Percentiles rank a stretch among this genome's conserved stretches.
phyloP scores from a whole-genome alignment of 1,140 invertebrate genomes.

The Chlorops oryzae region DNA sequence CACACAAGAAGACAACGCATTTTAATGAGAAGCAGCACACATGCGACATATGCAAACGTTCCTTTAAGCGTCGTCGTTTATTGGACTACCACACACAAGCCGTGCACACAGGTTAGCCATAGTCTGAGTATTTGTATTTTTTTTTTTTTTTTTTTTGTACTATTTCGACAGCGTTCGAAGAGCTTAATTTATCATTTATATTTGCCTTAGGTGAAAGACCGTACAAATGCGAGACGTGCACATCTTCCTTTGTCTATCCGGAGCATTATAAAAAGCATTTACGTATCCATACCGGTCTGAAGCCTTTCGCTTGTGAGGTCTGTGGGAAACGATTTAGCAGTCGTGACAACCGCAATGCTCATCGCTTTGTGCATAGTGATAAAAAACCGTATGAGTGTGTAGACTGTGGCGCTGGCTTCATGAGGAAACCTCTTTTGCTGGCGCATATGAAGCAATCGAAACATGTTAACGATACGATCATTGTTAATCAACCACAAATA shows the following conservation, averaged over 20 bases:
- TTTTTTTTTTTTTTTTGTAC: too few species aligned
- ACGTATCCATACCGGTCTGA: conserved; percentile 71
- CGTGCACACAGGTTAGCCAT: conserved; percentile 71
- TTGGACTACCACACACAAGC: conserved; percentile 78
- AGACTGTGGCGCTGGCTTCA: conserved; percentile 73
- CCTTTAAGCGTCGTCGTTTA: conserved; percentile 67
- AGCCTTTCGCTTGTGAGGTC: conserved; percentile 74
- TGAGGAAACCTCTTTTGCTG: conserved; percentile 73
- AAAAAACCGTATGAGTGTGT: conserved; percentile 81
- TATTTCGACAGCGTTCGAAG: too few species aligned
- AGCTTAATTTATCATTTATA: too few species aligned
- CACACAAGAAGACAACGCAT: conserved; percentile 72
- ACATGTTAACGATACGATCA: conserved; percentile 70
- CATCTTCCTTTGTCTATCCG: conserved; percentile 74
- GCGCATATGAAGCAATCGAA: conserved; percentile 67
- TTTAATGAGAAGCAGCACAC: conserved; percentile 68
- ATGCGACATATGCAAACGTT: conserved; percentile 63
- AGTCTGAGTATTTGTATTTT: too few species aligned
- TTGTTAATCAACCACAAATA: conserved; percentile 70
- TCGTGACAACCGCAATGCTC: conserved; percentile 76
- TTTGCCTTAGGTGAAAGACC: conserved; percentile 73
- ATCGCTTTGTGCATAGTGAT: conserved; percentile 76
- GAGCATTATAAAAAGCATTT: conserved; percentile 79
- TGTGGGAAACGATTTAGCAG: conserved; percentile 82
- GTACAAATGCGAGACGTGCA: conserved; percentile 65